Evolutionary conservation across 2,888 invertebrate genomes (phyloP).

Genomic region (Pterobdella sp.): DNA sequence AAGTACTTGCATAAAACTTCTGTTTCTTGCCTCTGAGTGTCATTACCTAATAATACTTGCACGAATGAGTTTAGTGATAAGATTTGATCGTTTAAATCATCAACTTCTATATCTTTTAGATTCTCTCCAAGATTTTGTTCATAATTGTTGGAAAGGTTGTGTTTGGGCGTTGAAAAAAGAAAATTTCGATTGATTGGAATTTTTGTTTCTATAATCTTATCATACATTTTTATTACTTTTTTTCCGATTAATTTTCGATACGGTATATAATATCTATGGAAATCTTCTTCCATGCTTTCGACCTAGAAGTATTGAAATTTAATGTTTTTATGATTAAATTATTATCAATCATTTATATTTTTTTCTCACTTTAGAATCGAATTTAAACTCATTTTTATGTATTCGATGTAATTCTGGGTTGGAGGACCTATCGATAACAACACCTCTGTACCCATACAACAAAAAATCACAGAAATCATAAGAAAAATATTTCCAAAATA

Average conservation of each 20-base stretch:
- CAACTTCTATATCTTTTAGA: not conserved
- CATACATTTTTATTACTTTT: not conserved
- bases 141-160: not conserved
- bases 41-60: not conserved
- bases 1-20: constrained; percentile 14
- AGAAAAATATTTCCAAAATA: constrained; percentile 11
- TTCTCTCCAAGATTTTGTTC: not conserved
- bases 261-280: constrained; percentile 14
- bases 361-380: not conserved
- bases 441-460: constrained; percentile 37
- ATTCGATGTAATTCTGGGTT: not conserved
- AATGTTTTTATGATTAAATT: not conserved
- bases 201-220: constrained; percentile 3
- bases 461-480: constrained; percentile 10
- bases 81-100: not conserved
- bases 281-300: constrained; percentile 11
- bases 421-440: constrained; percentile 33
- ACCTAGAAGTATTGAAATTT: not conserved
- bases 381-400: not conserved
- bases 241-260: constrained; percentile 5
- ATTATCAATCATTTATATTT: not conserved
- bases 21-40: not conserved
- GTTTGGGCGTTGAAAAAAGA: not conserved
- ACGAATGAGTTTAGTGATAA: constrained; percentile 1
- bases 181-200: not conserved